Evolutionary conservation across 2,888 invertebrate species (phyloP).

Genomic region (Bugulina stolonifera): DNA sequence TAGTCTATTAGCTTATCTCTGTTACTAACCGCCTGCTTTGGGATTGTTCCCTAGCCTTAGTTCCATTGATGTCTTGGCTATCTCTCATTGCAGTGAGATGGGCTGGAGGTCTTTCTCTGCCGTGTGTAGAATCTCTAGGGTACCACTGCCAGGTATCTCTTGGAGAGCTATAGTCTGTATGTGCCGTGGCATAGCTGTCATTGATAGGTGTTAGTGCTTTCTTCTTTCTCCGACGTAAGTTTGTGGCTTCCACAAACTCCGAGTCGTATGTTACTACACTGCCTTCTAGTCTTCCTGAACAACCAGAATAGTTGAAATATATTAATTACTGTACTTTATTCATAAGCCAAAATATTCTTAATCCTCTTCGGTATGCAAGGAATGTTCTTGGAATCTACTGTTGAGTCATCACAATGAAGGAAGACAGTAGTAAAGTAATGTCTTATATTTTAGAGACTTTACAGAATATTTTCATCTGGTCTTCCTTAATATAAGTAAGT

Average conservation of each 20-base stretch:
- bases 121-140: slow-evolving; percentile 7
- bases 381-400: too few species aligned
- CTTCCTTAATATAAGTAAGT: too few species aligned
- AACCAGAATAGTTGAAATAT: too few species aligned
- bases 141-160: slow-evolving; percentile 18
- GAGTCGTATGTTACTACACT: not conserved
- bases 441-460: too few species aligned
- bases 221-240: not conserved
- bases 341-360: too few species aligned
- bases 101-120: not conserved
- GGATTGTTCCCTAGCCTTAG: not conserved
- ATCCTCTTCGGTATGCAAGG: too few species aligned
- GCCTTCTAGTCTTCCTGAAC: not conserved
- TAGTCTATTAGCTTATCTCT: too few species aligned
- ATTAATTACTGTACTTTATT: too few species aligned
- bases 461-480: too few species aligned
- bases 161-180: not conserved
- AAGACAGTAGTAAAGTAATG: too few species aligned
- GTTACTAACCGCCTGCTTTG: not conserved
- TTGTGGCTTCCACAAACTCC: not conserved
- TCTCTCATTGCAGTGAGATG: not conserved
- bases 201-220: slow-evolving; percentile 12
- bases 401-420: too few species aligned
- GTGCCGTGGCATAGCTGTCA: not conserved
- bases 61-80: not conserved